These are phyloP conservation scores for Drosophila percnosoma DNA, from an alignment of 2,888 invertebrate genomes.

Conservation along the genomic window DNA sequence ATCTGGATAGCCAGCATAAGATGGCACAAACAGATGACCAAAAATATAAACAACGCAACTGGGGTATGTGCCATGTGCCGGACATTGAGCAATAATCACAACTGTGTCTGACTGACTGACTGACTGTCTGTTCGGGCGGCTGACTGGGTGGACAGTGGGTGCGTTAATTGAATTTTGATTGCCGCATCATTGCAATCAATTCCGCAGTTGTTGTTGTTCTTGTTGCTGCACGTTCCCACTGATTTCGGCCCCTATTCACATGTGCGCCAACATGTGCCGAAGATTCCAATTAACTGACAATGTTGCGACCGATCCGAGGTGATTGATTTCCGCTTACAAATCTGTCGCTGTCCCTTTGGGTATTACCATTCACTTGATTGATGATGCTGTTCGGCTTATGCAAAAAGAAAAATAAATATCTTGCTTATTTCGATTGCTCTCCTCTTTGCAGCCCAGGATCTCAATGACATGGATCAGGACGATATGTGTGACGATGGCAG, in stretches of 20 bases:
- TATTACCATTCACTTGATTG: constrained; percentile 58
- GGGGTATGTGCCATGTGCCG: constrained; percentile 12
- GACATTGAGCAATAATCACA: constrained; percentile 3
- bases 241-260: constrained; percentile 21
- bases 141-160: constrained; percentile 21
- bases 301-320: constrained; percentile 41
- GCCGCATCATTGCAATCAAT: constrained; percentile 71
- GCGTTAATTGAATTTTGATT: constrained; percentile 80
- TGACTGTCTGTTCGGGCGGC: not conserved
- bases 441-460: constrained; percentile 82
- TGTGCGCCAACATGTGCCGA: constrained; percentile 57
- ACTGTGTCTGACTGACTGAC: constrained; percentile 7
- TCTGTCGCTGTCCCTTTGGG: constrained; percentile 25
- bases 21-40: constrained; percentile 10
- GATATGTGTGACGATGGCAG: constrained; percentile 85
- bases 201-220: constrained; percentile 3
- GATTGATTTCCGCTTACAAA: constrained; percentile 73
- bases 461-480: constrained; percentile 85
- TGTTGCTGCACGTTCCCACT: constrained; percentile 11
- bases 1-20: constrained; percentile 17
- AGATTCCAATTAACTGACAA: constrained; percentile 79
- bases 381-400: constrained; percentile 55
- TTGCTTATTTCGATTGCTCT: constrained; percentile 6
- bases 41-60: not conserved
- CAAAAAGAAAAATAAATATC: constrained; percentile 45